Evolutionary conservation across 2,888 invertebrate genomes (phyloP), one percentile per base, ranked within the genome.

Genomic region (Quadroppia sp.): DNA sequence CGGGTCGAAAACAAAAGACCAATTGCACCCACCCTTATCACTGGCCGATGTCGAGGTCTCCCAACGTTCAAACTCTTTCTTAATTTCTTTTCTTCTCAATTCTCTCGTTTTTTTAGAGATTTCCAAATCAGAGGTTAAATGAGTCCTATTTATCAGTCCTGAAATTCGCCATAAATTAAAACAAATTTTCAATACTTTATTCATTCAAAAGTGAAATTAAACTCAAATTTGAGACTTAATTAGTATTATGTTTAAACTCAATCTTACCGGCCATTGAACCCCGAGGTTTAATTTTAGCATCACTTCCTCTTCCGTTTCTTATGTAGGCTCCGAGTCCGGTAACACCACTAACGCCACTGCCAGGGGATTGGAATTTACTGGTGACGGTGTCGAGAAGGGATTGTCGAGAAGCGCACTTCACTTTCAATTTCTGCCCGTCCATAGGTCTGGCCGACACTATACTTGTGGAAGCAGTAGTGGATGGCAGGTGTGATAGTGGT

Each of bases 1-100:
- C 30, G 98, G 98, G 86, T 98, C 98, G 84, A 98, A 98, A 79
- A 98, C 95, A 84, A 97, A 95, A 72, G 95, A 94, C 90, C 93
- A 92, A 82, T 90, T 89, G 76, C 85, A 85, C 20, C 89, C 88
- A 17, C 89, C 88, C 48, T 88, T 84, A 75, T 89, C 87, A 17
- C 87, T 87, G 70, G 77, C 23, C 61, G 80, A 80, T 1, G 56
- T 59, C 17, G 82, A 82, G 15, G 82, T 81, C 71, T 83, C 83
- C 81, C 81, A 81, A 74, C 80, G 80, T 71, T 82, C 81, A 73
- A 81, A 78, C 75, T 80, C 79, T 71, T 81, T 81, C 76, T 82
- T 82, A 73, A 85, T 82, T 73, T 84, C 83, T 75, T 82, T 82
- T 71, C 82, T 78, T n/a, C 80, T 76, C 71, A 81, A 80, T 76